Conservation (phyloP, 2,797 vertebrate genomes). For the Eupleurogrammus muticus region DNA sequence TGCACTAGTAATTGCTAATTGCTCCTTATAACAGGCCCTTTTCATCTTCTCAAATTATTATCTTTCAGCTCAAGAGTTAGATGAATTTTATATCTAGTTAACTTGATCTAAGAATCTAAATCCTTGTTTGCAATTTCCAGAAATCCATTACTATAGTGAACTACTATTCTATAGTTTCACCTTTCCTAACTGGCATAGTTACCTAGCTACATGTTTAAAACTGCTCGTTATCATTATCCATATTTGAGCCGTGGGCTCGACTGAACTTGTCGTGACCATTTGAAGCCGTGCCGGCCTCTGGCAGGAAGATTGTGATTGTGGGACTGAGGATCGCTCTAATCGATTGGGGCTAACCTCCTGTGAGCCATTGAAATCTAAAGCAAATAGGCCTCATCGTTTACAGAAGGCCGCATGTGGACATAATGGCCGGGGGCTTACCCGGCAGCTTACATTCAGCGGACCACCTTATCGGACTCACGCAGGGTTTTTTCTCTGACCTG, state of each 20-base stretch:
- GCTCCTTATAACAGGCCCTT: no score
- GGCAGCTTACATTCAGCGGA: constrained; percentile 33
- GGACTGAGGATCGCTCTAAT: constrained; percentile 43
- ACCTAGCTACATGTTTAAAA: not conserved
- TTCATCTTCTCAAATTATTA: no score
- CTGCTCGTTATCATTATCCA: constrained; percentile 15
- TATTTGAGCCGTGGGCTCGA: constrained; percentile 3
- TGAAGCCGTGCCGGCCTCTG: not conserved
- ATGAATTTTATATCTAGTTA: no score
- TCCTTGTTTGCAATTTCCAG: no score
- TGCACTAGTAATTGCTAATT: no score
- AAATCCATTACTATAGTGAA: no score
- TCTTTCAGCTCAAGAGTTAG: no score
- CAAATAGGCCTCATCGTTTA: constrained; percentile 42
- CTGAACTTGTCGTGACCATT: constrained; percentile 34
- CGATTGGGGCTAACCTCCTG: constrained; percentile 29
- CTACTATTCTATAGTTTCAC: no score
- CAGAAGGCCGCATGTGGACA: constrained; percentile 24
- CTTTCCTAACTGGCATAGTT: no score
- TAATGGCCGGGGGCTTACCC: constrained; percentile 25
- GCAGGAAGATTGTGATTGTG: constrained; percentile 25
- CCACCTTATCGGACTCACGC: constrained; percentile 37
- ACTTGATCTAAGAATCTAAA: no score
- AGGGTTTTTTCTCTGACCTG: constrained; percentile 25
- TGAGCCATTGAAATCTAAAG: constrained; percentile 37